Base-by-base conservation (phyloP, 2,113 vertebrate species). In the Ammodytes marinus region DNA sequence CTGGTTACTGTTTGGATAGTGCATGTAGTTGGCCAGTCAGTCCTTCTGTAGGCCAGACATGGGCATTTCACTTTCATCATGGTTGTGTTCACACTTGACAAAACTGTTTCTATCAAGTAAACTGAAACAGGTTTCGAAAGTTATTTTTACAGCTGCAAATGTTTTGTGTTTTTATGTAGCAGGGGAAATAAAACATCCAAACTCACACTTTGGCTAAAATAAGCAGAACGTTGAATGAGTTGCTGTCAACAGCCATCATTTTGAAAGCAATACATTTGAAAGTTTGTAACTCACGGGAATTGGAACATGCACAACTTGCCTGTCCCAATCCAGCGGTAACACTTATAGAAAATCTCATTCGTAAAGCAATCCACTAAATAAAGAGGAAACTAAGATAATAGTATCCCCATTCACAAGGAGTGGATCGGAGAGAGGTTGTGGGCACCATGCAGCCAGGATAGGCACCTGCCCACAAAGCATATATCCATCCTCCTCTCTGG, bases 381-480 rank as follows among this genome's bases (percentile, higher is more conserved):
- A 80, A 88, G 75, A 89, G 71, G 64, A 86, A 87, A 61, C 74
- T 15, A 86, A 88, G 81, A 81, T 80, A 83, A 87, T 88, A 92
- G 88, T 80, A 61, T 75, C 42, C 45, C 69, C 71, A 79, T 88
- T 90, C 81, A 88, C 84, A 54, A 82, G 72, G 5, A 84, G 75
- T 68, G 70, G 76, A 82, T 69, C 75, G 42, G 80, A 85, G 85
- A 87, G 86, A 74, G 84, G 72, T 54, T 88, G 86, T 80, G 88
- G 74, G 65, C 75, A 86, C 77, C 72, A 57, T 4, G 37, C 82
- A 58, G 76, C 86, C 76, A 43, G 85, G 73, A 87, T 73, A 84
- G 87, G 72, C 91, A 90, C 89, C 83, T 88, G 84, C 89, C 79
- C 82, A 82, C 88, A 82, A 79, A 79, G 72, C 80, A 53, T 72